Base-by-base conservation (phyloP, 2,797 vertebrate species). In the Trematocara caparti region DNA sequence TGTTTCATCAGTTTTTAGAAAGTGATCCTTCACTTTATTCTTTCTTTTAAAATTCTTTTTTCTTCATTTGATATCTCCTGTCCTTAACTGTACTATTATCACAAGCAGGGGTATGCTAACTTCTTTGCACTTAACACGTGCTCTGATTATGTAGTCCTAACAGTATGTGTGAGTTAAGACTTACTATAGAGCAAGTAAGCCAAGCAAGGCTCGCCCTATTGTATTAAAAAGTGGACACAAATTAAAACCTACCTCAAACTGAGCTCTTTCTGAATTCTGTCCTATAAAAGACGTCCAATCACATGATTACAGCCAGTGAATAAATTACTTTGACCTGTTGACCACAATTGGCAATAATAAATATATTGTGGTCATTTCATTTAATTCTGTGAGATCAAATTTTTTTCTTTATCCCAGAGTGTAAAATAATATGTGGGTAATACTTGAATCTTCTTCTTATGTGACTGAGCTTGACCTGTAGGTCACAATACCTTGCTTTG, bases 41-140 rank as follows among this genome's bases (percentile, higher is more conserved):
- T 45, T 45, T 69, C 0, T 47, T 47, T 30, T 12, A 12, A 45
- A 45, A 45, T 47, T 4, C 0, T 30, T 1, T 64, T 69, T 15
- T 69, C 13, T 47, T 71, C 0, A 17, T 17, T 24, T 66, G 36
- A 66, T 14, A 36, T 40, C 36, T 71, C 40, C 14, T 47, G 64
- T 45, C 40, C 9, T 47, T 47, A 27, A 43, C 19, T 43, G 36
- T 15, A 66, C 27, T 59, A 59, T 43, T 1, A 66, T 24, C 8
- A 38, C 2, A 66, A 1, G 11, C 19, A 66, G 19, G 19, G 19
- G 3, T 66, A 43, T 0, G 13, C 13, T 9, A 15, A 24, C 0
- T 43, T 15, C 14, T 43, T 24, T 1, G 19, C 1, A 30, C 24
- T 30, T 30, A 55, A 55, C 7, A 55, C 13, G 1, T 10, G 62